Conservation (phyloP, 2,113 vertebrate species). For the Bothrops jararaca region DNA sequence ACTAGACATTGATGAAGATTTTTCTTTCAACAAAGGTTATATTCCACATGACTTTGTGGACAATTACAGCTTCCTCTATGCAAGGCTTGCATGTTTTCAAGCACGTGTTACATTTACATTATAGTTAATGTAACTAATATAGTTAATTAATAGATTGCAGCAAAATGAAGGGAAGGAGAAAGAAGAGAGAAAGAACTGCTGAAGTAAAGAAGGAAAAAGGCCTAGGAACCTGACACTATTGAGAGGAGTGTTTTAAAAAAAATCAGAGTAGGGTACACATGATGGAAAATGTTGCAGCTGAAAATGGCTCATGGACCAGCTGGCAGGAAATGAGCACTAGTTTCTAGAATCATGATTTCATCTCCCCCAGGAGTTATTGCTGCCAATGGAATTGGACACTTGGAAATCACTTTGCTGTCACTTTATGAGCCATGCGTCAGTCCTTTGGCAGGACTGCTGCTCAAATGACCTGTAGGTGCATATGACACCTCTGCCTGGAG, state of each 20-base stretch:
- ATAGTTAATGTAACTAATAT: too few relatives aligned
- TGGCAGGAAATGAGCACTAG: not conserved
- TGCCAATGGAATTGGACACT: not conserved
- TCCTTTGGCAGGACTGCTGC: not conserved
- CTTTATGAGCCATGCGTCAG: slow-evolving; percentile 21
- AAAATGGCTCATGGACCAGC: slow-evolving; percentile 13
- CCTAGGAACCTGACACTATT: not conserved
- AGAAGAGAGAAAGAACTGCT: not conserved
- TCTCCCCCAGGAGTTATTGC: not conserved
- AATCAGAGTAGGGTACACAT: not conserved
- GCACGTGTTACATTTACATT: not conserved
- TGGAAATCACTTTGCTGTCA: slow-evolving; percentile 55
- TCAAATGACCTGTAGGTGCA: slow-evolving; percentile 18
- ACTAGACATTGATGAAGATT: too few relatives aligned
- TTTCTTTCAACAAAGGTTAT: not conserved
- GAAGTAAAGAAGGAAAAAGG: not conserved
- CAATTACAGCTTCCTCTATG: not conserved
- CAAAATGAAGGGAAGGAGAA: not conserved
- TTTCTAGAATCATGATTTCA: not conserved
- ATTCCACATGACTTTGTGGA: not conserved
- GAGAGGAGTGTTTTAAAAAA: not conserved
- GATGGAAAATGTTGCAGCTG: not conserved
- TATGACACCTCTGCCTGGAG: slow-evolving; percentile 6
- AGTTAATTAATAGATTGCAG: not conserved
- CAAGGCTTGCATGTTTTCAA: not conserved